A percentile compares a stretch with the other conserved stretches of the same genome.
Evolutionary conservation across 37 sponge, comb jelly and placozoan genomes (phyloP).

Genomic region (Cliona cf. orientalis): DNA sequence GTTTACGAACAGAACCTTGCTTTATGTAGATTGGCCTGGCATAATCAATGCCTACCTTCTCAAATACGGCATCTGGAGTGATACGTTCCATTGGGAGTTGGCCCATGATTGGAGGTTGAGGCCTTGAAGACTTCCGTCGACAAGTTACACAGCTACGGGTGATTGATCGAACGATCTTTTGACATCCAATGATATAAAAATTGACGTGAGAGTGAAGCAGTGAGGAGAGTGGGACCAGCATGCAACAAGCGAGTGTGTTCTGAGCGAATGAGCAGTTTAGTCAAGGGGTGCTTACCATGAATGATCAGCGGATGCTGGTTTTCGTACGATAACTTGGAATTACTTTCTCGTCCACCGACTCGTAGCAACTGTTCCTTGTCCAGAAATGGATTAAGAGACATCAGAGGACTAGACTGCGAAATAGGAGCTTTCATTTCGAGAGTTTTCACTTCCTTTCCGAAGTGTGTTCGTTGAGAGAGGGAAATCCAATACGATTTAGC

Average conservation of each 20-base stretch:
- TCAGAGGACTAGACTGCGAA: not conserved
- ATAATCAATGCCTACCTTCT: too few relatives aligned
- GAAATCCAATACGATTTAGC: constrained; percentile 16
- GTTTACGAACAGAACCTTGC: too few relatives aligned
- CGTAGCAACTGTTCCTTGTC: not conserved
- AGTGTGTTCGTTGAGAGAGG: constrained; percentile 1
- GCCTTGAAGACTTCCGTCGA: too few relatives aligned
- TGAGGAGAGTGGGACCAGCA: too few relatives aligned
- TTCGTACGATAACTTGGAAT: not conserved
- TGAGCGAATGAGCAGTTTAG: too few relatives aligned
- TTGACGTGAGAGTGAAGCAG: not conserved
- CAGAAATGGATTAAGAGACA: not conserved
- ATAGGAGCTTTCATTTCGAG: not conserved
- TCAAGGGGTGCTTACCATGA: not conserved
- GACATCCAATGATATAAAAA: not conserved
- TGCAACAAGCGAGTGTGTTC: too few relatives aligned
- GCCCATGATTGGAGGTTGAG: too few relatives aligned
- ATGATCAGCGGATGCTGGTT: not conserved
- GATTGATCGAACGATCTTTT: too few relatives aligned
- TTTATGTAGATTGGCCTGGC: too few relatives aligned
- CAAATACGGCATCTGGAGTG: too few relatives aligned
- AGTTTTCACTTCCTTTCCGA: constrained; percentile 6
- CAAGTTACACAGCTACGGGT: too few relatives aligned
- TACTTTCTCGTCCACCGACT: not conserved
- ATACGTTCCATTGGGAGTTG: too few relatives aligned